These are phyloP conservation scores for Xenentodon cancila DNA, from an alignment of 2,797 vertebrate species.

Conservation along the genomic window DNA sequence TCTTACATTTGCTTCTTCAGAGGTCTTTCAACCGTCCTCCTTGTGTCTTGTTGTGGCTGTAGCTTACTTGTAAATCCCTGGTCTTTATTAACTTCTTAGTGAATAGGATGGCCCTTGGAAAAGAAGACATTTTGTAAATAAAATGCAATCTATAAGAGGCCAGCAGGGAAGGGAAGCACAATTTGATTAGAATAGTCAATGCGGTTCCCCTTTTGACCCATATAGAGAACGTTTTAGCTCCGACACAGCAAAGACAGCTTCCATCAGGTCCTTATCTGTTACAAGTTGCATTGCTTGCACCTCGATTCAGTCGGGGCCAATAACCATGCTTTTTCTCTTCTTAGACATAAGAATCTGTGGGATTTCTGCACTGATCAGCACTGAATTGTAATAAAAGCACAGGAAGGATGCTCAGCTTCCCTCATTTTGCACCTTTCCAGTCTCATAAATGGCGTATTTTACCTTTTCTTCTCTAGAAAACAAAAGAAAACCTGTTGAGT, in stretches of 20 bases:
- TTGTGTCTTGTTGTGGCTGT: not conserved
- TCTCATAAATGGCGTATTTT: slow-evolving; percentile 77
- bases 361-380: slow-evolving; percentile 90
- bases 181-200: slow-evolving; percentile 78
- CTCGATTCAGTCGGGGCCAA: slow-evolving; percentile 87
- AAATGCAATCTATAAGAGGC: slow-evolving; percentile 72
- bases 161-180: slow-evolving; percentile 65
- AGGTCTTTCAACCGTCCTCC: no score
- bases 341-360: slow-evolving; percentile 89
- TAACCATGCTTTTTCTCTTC: slow-evolving; percentile 92
- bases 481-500: slow-evolving; percentile 82
- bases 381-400: not conserved
- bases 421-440: slow-evolving; percentile 58
- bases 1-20: no score
- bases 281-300: slow-evolving; percentile 90
- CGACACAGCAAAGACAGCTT: slow-evolving; percentile 88
- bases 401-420: slow-evolving; percentile 31
- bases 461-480: slow-evolving; percentile 78
- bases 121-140: slow-evolving; percentile 70
- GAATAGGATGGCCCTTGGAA: slow-evolving; percentile 55
- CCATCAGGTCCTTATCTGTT: slow-evolving; percentile 90
- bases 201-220: slow-evolving; percentile 68
- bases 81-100: slow-evolving; percentile 61
- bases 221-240: slow-evolving; percentile 76
- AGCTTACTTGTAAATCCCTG: slow-evolving; percentile 57